Base-by-base conservation (phyloP, 2,113 vertebrate species). In the Phyllostomus hastatus region DNA sequence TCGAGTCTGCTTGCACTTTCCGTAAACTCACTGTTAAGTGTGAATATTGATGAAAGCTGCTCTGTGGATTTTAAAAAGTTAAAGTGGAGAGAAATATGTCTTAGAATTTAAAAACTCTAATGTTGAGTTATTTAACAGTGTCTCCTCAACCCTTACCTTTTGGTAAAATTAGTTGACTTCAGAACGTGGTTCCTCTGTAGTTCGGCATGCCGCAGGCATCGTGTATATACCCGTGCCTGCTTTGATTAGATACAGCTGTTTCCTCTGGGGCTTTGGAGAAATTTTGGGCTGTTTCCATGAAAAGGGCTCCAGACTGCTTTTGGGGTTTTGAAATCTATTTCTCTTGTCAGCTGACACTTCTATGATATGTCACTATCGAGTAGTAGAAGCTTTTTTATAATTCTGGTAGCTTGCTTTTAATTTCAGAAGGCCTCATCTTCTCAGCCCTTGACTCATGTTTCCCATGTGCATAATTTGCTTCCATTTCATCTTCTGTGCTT, bases 31-130 rank as follows among this genome's bases (percentile, higher is more conserved):
- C 4, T 54, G 9, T 92, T 90, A 94, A 59, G 19, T 73, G 22
- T 35, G 59, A 89, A 59, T 84, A n/a, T 82, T 89, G 86, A 85
- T 80, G 31, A 95, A 96, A 92, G 35, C 46, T 79, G 67, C 54
- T 83, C 26, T 88, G 5, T 84, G 22, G 10, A 31, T 88, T 96
- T n/a, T 73, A 83, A 94, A 94, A 75, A 87, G 69, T 67, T 73
- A 54, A 83, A 90, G 15, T 87, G 46, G 3, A 22, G 9, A 64
- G 83, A 94, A 85, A 50, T 41, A 38, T 46, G n/a, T 91, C 20
- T 95, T 85, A 67, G 67, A 91, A 82, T 81, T 80, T 7, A 85
- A 93, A 79, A 91, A 46, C 24, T 79, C 20, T 46, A 83, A 73
- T 90, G 48, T 22, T 87, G 48, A 46, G 16, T 90, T 84, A 46